Evolutionary conservation across 2,888 invertebrate species (phyloP).

Genomic region (Labia minor): DNA sequence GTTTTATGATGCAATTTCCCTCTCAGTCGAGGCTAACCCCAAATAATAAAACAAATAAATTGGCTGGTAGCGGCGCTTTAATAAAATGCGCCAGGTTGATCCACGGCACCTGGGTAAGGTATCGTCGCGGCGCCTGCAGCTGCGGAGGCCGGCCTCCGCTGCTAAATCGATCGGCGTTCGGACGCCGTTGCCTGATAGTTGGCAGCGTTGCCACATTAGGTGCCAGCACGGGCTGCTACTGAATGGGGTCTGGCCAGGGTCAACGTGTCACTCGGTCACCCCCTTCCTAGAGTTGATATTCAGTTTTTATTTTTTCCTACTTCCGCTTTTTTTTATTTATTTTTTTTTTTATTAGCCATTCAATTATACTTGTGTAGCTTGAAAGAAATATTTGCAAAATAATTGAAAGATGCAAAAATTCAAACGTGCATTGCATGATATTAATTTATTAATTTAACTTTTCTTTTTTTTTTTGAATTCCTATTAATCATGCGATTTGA

Average conservation of each 20-base stretch:
- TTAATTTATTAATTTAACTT: too few species aligned
- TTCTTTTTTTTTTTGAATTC: too few species aligned
- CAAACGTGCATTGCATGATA: too few species aligned
- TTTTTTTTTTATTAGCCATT: neutral
- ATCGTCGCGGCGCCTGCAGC: neutral
- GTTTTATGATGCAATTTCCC: too few species aligned
- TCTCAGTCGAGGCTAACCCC: too few species aligned
- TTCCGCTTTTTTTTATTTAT: neutral
- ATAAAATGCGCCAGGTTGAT: too few species aligned
- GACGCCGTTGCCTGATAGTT: neutral
- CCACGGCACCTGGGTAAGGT: neutral
- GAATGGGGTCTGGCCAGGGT: conserved; percentile 13
- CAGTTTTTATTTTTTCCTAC: neutral
- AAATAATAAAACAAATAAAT: too few species aligned
- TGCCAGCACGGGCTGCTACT: neutral
- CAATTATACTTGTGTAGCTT: neutral
- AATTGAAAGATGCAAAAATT: too few species aligned
- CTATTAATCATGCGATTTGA: too few species aligned
- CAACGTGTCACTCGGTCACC: conserved; percentile 13
- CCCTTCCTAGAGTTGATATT: neutral
- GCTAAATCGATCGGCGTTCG: neutral
- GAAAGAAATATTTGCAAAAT: neutral
- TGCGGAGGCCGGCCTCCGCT: neutral
- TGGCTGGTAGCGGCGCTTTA: too few species aligned
- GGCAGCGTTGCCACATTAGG: neutral